Evolutionary conservation across 2,113 vertebrate species (phyloP).

Genomic region (Phoenicopterus ruber): DNA sequence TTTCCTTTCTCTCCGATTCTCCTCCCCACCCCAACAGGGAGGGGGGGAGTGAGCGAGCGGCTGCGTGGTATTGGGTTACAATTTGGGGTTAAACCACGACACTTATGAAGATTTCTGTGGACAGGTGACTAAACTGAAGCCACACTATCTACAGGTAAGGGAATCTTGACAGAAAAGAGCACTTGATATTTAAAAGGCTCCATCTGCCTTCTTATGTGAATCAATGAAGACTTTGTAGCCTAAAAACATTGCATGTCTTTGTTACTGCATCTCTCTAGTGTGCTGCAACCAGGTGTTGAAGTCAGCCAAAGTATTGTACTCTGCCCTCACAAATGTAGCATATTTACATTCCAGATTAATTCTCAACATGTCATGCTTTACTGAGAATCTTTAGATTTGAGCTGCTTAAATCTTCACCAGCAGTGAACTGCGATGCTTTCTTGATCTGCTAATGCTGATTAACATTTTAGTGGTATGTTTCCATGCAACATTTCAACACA

Average conservation of each 20-base stretch:
- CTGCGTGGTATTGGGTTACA: too few species aligned
- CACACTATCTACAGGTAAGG: slow-evolving; percentile 79
- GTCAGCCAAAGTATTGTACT: neutral
- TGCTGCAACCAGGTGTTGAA: neutral
- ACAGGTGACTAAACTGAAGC: slow-evolving; percentile 68
- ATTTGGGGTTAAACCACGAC: too few species aligned
- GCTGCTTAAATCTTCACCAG: neutral
- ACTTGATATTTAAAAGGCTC: neutral
- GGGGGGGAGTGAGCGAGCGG: too few species aligned
- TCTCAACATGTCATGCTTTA: neutral
- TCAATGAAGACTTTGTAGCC: neutral
- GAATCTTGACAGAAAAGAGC: neutral
- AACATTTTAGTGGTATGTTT: neutral
- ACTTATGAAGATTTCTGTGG: slow-evolving; percentile 83
- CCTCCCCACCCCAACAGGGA: too few species aligned
- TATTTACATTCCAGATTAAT: neutral
- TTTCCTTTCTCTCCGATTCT: too few species aligned
- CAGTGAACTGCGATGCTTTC: neutral
- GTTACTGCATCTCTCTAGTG: neutral
- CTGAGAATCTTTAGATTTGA: neutral
- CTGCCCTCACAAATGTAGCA: neutral
- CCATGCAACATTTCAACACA: neutral
- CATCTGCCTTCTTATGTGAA: neutral
- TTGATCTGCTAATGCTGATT: neutral
- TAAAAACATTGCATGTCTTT: neutral